Evolutionary conservation across 2,888 invertebrate genomes (phyloP).

Genomic region (Drosophila emarginata): DNA sequence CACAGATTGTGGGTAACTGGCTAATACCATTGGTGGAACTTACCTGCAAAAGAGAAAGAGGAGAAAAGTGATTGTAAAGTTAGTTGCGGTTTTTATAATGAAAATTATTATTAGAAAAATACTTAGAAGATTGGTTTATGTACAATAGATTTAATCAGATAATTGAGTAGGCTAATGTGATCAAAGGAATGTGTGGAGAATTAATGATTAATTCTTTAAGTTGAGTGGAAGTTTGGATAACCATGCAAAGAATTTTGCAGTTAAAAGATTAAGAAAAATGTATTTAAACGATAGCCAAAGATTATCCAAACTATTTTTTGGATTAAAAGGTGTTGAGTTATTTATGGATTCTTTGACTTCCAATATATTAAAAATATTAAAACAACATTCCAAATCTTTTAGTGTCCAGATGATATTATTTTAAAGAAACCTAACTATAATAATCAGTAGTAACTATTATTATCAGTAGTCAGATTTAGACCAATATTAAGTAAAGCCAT

Average conservation of each 20-base stretch:
- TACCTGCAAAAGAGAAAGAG: constrained; percentile 59
- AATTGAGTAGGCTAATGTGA: not conserved
- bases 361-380: no score
- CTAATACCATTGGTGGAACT: constrained; percentile 37
- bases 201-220: not conserved
- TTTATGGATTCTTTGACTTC: no score
- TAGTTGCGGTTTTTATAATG: constrained; percentile 27
- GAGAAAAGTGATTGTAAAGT: constrained; percentile 43
- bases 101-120: constrained; percentile 10
- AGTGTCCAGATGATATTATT: no score
- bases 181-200: not conserved
- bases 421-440: no score
- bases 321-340: no score
- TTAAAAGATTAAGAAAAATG: not conserved
- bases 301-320: no score
- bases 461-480: no score
- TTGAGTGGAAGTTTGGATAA: not conserved
- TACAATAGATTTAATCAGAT: constrained; percentile 15
- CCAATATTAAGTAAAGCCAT: no score
- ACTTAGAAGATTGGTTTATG: constrained; percentile 7
- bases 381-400: no score
- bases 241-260: not conserved
- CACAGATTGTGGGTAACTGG: constrained; percentile 5
- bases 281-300: no score
- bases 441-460: no score